Percentiles rank a stretch among this genome's conserved stretches.
Conservation (phyloP, 2,797 vertebrate species). For the Carduelis carduelis region DNA sequence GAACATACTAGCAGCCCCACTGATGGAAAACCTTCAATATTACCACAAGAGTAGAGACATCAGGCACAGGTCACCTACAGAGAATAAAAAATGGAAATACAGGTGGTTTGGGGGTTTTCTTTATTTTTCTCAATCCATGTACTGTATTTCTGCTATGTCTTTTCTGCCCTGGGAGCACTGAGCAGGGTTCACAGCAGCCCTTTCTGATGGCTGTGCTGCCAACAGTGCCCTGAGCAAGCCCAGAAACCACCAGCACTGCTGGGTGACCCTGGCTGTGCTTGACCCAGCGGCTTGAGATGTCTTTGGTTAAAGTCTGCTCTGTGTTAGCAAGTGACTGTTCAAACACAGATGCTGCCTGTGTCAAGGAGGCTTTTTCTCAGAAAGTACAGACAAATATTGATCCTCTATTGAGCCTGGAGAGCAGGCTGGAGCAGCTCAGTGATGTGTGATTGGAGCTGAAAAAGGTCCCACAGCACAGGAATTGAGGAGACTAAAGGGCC, state of each 20-base stretch:
- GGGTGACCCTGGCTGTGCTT: neutral
- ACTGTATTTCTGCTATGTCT: neutral
- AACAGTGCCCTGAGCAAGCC: slow-evolving; percentile 15
- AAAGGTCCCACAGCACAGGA: slow-evolving; percentile 54
- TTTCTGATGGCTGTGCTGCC: neutral
- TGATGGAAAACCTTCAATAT: neutral
- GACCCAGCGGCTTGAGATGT: neutral
- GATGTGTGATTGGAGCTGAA: slow-evolving; percentile 40
- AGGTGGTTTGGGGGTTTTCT: neutral
- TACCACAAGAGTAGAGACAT: neutral
- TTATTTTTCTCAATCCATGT: neutral
- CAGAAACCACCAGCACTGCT: neutral
- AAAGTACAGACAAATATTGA: slow-evolving; percentile 79
- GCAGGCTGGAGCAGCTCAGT: slow-evolving; percentile 43
- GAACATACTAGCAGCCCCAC: neutral
- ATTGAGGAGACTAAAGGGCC: slow-evolving; percentile 44
- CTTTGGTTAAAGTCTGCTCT: slow-evolving; percentile 62
- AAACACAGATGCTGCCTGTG: slow-evolving; percentile 79
- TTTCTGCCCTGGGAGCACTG: neutral
- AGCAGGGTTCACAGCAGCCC: neutral
- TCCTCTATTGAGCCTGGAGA: slow-evolving; percentile 69
- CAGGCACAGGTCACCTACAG: neutral
- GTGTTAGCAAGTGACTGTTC: slow-evolving; percentile 68
- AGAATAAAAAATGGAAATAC: neutral
- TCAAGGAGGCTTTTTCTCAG: slow-evolving; percentile 63